A percentile compares a stretch with the other conserved stretches of the same genome.
phyloP scores from a whole-genome alignment of 2,113 vertebrate species.

The Tupaia tana region DNA sequence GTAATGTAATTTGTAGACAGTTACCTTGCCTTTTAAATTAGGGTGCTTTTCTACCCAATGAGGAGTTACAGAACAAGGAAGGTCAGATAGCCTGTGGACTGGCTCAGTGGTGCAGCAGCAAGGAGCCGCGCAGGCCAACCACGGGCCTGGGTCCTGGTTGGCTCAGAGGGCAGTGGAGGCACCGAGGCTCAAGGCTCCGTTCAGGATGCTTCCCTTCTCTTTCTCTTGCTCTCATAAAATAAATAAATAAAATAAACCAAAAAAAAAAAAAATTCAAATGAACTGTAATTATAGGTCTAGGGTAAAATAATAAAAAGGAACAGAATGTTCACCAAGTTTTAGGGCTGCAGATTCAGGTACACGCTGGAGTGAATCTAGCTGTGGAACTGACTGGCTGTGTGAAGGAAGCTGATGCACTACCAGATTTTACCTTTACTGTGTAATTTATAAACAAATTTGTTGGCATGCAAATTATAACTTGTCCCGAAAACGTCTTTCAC shows the following conservation, averaged over 20 bases:
- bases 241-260: too few relatives aligned
- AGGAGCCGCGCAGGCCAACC: too few relatives aligned
- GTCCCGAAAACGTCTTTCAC: constrained; percentile 51
- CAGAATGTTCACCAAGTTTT: background rate
- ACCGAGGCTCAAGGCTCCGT: too few relatives aligned
- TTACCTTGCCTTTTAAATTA: background rate
- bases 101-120: too few relatives aligned
- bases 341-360: background rate
- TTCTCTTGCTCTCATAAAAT: too few relatives aligned
- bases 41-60: background rate
- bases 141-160: too few relatives aligned
- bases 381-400: too few relatives aligned
- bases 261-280: background rate
- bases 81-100: background rate
- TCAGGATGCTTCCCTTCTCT: too few relatives aligned
- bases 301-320: background rate
- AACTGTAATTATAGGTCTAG: background rate
- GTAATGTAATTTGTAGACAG: background rate
- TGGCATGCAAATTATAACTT: constrained; percentile 76
- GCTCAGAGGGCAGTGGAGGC: too few relatives aligned
- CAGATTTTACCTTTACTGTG: constrained; percentile 45
- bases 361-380: fast-evolving
- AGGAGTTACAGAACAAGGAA: background rate
- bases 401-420: background rate
- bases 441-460: constrained; percentile 75